These are phyloP conservation scores for Tretioscincus oriximinensis DNA, from an alignment of 2,113 vertebrate species.

Conservation along the genomic window DNA sequence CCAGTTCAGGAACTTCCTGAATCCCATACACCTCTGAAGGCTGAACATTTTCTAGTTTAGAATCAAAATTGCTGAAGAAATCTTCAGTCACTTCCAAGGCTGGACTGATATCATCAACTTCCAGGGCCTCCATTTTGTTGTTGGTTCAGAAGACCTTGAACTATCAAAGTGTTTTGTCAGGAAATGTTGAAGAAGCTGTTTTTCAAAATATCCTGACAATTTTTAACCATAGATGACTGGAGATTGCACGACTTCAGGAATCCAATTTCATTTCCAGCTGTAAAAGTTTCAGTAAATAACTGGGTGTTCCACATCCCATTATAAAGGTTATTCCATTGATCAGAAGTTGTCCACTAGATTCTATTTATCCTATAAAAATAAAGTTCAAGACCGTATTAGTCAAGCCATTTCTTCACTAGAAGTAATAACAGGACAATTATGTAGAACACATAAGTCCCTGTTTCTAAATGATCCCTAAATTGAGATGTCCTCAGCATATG, in stretches of 20 bases:
- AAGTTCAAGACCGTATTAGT: constrained; percentile 33
- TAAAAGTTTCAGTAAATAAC: background rate
- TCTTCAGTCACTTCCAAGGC: constrained; percentile 96
- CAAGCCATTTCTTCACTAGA: background rate
- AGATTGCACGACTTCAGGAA: constrained; percentile 7
- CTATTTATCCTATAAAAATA: constrained; percentile 59
- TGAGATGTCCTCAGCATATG: background rate
- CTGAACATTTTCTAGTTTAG: constrained; percentile 75
- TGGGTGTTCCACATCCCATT: background rate
- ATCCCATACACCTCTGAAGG: constrained; percentile 75
- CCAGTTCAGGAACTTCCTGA: constrained; percentile 82
- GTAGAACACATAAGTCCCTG: no score
- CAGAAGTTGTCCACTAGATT: background rate
- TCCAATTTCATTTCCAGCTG: background rate
- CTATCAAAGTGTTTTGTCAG: background rate
- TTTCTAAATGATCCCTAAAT: background rate
- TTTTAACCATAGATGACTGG: background rate
- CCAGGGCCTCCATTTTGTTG: constrained; percentile 85
- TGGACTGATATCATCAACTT: constrained; percentile 94
- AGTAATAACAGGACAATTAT: background rate
- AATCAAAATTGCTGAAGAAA: constrained; percentile 87
- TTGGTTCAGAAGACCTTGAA: background rate
- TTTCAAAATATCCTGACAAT: constrained; percentile 14
- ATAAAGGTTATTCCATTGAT: background rate
- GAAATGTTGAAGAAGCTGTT: background rate